phyloP scores from a whole-genome alignment of 2,888 invertebrate genomes.

The Ditylenchus weischeri region DNA sequence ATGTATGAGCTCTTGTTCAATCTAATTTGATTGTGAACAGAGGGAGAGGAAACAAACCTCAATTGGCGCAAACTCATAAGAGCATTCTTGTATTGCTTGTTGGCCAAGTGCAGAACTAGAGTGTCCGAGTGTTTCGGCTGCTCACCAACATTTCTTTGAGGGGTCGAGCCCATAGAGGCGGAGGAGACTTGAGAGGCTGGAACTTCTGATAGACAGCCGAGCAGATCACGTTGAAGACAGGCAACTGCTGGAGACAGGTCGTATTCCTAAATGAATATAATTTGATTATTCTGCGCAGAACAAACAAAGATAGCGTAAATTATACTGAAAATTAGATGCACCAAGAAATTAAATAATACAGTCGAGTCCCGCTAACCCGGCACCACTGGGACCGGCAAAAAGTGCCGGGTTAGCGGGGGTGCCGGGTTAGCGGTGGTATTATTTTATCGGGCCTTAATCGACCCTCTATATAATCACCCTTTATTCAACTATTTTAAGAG shows the following conservation, averaged over 20 bases:
- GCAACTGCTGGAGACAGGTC: conserved; percentile 56
- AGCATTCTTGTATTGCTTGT: conserved; percentile 48
- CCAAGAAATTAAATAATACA: conserved; percentile 4
- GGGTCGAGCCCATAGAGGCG: neutral
- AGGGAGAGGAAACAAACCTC: too few relatives aligned
- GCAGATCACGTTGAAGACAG: conserved; percentile 55
- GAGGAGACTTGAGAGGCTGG: conserved; percentile 9
- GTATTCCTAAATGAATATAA: conserved; percentile 44
- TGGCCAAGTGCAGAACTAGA: conserved; percentile 51
- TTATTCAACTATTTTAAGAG: too few relatives aligned
- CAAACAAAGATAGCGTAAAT: too few relatives aligned
- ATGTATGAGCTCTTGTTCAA: too few relatives aligned
- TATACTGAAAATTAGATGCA: neutral
- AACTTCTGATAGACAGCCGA: conserved; percentile 44
- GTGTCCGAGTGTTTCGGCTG: conserved; percentile 43
- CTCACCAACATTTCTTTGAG: neutral
- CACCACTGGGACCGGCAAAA: too few relatives aligned
- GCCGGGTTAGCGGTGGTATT: too few relatives aligned
- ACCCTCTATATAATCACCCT: too few relatives aligned
- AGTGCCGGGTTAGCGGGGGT: too few relatives aligned
- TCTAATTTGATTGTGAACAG: too few relatives aligned
- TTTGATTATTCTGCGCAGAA: conserved; percentile 2
- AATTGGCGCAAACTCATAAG: too few relatives aligned
- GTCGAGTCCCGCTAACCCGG: too few relatives aligned
- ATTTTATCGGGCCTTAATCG: too few relatives aligned